Evolutionary conservation across 2,888 invertebrate species (phyloP).

Genomic region (Argynnis bischoffii): DNA sequence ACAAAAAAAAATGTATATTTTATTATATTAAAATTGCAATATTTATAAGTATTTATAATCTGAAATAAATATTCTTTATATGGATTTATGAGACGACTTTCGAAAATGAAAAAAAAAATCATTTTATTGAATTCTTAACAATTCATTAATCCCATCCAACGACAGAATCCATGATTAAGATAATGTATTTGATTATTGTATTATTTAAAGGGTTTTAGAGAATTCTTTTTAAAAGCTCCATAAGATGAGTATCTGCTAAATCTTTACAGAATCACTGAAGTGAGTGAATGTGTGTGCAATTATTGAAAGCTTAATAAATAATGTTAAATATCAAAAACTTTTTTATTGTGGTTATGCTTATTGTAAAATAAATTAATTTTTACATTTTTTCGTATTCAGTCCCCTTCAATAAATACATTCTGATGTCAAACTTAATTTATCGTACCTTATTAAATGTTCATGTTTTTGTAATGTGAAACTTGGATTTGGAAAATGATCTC

Average conservation of each 20-base stretch:
- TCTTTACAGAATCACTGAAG: conserved; percentile 3
- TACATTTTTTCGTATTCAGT: conserved; percentile 6
- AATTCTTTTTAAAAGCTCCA: not conserved
- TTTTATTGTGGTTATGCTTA: conserved; percentile 46
- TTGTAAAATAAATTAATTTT: conserved; percentile 41
- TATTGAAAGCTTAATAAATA: conserved; percentile 27
- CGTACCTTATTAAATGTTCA: not conserved
- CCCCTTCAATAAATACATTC: not conserved
- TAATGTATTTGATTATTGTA: not conserved
- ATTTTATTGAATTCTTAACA: not conserved
- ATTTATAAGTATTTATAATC: no score
- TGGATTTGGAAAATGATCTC: no score
- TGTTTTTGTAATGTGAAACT: no score
- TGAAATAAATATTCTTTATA: no score
- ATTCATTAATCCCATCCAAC: no score
- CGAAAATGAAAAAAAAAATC: no score
- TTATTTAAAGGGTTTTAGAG: not conserved
- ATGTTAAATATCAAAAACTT: conserved; percentile 6
- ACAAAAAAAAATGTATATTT: no score
- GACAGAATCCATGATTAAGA: not conserved
- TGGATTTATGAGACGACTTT: no score
- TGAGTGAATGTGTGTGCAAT: conserved; percentile 7
- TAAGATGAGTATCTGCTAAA: conserved; percentile 5
- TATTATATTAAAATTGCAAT: no score
- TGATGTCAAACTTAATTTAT: not conserved